Percentiles rank a stretch among this genome's conserved stretches.
These are phyloP conservation scores for Mantis religiosa DNA, from an alignment of 2,888 invertebrate species.

Conservation along the genomic window DNA sequence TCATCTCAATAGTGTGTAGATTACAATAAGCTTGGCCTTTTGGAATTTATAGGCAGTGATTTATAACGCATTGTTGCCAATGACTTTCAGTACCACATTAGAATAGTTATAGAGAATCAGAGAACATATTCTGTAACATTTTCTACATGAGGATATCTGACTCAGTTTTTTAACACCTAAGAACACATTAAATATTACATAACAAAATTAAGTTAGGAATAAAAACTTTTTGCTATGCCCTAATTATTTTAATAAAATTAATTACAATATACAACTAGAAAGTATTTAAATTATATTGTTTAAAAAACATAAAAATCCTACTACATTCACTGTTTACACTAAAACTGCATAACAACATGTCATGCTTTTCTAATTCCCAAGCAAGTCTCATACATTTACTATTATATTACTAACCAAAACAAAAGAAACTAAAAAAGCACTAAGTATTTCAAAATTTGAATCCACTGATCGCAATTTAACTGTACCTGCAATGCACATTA, in stretches of 20 bases:
- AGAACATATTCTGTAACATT: too few relatives aligned
- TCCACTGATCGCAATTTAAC: background rate
- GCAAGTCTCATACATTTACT: background rate
- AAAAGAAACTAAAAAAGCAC: background rate
- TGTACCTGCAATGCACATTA: background rate
- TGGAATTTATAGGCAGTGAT: too few relatives aligned
- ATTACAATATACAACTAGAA: background rate
- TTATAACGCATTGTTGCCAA: too few relatives aligned
- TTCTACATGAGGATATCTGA: too few relatives aligned
- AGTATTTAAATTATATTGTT: background rate
- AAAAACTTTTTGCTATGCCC: too few relatives aligned
- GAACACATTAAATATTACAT: too few relatives aligned
- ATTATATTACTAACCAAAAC: background rate
- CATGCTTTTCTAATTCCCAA: background rate
- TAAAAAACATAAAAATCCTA: background rate
- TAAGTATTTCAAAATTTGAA: background rate
- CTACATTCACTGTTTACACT: background rate
- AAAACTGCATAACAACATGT: background rate
- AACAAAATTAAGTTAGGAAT: background rate
- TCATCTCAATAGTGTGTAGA: too few relatives aligned
- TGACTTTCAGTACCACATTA: too few relatives aligned
- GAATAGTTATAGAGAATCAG: too few relatives aligned
- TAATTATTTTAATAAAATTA: background rate
- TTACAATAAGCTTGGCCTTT: too few relatives aligned
- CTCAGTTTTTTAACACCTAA: too few relatives aligned